Conservation (phyloP, 92 coral and sea anemone species). For the Umimayanthus chanpuru region DNA sequence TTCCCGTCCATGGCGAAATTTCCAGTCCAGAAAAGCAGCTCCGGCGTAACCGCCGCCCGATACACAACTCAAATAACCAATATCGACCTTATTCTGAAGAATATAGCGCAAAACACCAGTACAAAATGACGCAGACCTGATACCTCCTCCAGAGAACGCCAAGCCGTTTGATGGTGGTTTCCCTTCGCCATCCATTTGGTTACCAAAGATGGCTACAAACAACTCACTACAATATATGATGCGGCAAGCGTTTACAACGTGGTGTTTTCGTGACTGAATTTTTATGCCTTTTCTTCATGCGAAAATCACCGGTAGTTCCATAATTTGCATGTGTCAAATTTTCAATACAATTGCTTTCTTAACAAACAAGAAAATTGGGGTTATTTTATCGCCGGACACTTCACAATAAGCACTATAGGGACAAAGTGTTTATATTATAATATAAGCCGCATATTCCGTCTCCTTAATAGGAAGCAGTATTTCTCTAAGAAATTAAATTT, state of each 20-base stretch:
- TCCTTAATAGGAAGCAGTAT: neutral
- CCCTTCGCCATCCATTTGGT: constrained; percentile 17
- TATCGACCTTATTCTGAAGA: constrained; percentile 54
- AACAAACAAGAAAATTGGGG: neutral
- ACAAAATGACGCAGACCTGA: constrained; percentile 73
- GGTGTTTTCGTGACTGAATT: neutral
- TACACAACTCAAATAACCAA: constrained; percentile 73
- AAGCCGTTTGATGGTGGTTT: constrained; percentile 45
- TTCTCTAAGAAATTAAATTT: neutral
- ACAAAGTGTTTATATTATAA: neutral
- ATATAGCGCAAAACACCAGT: constrained; percentile 71
- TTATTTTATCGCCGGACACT: neutral
- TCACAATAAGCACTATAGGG: neutral
- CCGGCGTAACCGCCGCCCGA: constrained; percentile 80
- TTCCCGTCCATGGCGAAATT: constrained; percentile 56
- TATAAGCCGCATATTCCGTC: neutral
- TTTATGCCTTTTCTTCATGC: too few relatives aligned
- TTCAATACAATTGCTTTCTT: neutral
- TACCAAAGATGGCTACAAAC: neutral
- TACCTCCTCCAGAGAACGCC: constrained; percentile 77
- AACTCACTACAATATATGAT: neutral
- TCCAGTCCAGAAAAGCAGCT: constrained; percentile 73
- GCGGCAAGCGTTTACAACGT: too few relatives aligned
- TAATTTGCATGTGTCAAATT: neutral
- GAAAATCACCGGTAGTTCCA: neutral